Base-by-base conservation (phyloP, 1,140 invertebrate genomes). In the Coelopa frigida region DNA sequence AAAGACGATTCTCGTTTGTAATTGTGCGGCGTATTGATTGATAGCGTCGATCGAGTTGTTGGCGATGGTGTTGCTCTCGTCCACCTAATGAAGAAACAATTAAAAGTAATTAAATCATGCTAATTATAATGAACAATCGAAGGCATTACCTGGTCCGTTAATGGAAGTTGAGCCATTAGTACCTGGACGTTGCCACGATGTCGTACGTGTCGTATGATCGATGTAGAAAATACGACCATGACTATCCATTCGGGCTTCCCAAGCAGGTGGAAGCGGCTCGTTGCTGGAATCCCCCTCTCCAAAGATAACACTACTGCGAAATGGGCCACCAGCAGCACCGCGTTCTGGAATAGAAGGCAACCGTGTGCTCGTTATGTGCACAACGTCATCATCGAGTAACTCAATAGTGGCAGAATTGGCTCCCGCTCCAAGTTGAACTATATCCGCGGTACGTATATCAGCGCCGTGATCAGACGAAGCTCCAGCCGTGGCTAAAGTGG, bases 191-290 rank as follows among this genome's bases (percentile, higher is more conserved):
- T 88, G 85, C 92, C 91, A 95, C 14, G 89, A 93, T 4, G 91
- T 95, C 11, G 85, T 92, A n/a, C 89, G 75, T 55, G 89, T 91
- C 2, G 89, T 76, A 61, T 95, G 91, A 71, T 94, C 89, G 31
- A 95, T 91, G 59, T 94, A 94, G 66, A 95, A 94, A 40, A 94
- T 84, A 33, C 90, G 75, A 1, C 91, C 91, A 59, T 94, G 89
- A 55, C 86, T 89, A 62, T 95, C 91, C 71, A 93, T 89, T 39
- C 91, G 78, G 1, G 91, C 90, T 75, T 95, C 91, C 90, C 90
- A 94, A 17, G 84, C 85, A 79, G 87, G 80, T 29, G 89, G 90
- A 50, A 94, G 67, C 15, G 88, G 85, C 42, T 65, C 62, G 11
- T 15, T 37, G 10, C 20, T 15, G 15, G 29, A 18, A 54, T 91